Percentiles rank a stretch among this genome's conserved stretches.
Conservation (phyloP, 2,797 vertebrate genomes). For the Trematomus bernacchii region DNA sequence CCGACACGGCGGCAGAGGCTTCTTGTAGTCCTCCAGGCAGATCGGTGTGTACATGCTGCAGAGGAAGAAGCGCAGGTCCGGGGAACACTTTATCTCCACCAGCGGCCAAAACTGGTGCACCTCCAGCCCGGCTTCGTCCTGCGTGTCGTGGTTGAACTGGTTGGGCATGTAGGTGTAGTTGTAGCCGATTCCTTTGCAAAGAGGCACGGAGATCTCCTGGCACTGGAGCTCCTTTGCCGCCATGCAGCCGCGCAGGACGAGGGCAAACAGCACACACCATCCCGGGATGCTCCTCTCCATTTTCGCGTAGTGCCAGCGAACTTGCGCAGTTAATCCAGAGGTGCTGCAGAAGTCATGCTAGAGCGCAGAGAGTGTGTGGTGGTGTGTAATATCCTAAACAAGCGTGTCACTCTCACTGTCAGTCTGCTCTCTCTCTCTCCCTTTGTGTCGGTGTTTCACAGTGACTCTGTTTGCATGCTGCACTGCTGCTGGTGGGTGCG, state of each 20-base stretch:
- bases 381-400: conserved; percentile 13
- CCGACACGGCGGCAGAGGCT: conserved; percentile 94
- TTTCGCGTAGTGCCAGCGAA: conserved; percentile 57
- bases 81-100: conserved; percentile 95
- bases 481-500: conserved; percentile 42
- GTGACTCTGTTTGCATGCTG: conserved; percentile 22
- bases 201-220: conserved; percentile 94
- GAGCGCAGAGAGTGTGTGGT: conserved; percentile 9
- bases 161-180: conserved; percentile 97
- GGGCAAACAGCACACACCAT: conserved; percentile 71
- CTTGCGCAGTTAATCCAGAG: conserved; percentile 58
- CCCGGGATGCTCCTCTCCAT: conserved; percentile 78
- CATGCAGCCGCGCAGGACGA: conserved; percentile 63
- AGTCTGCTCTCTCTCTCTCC: background rate
- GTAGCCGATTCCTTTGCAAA: conserved; percentile 96
- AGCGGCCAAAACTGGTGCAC: conserved; percentile 98
- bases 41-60: conserved; percentile 97
- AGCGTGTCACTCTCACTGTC: conserved; percentile 19
- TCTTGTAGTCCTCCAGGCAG: conserved; percentile 96
- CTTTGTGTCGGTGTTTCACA: conserved; percentile 36
- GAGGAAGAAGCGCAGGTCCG: conserved; percentile 93
- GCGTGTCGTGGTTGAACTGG: conserved; percentile 97
- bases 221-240: conserved; percentile 91
- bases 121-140: conserved; percentile 95
- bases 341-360: conserved; percentile 58